Percentiles rank a stretch among this genome's conserved stretches.
Evolutionary conservation across 2,113 vertebrate genomes (phyloP).

Genomic region (Eupsittula cactorum): DNA sequence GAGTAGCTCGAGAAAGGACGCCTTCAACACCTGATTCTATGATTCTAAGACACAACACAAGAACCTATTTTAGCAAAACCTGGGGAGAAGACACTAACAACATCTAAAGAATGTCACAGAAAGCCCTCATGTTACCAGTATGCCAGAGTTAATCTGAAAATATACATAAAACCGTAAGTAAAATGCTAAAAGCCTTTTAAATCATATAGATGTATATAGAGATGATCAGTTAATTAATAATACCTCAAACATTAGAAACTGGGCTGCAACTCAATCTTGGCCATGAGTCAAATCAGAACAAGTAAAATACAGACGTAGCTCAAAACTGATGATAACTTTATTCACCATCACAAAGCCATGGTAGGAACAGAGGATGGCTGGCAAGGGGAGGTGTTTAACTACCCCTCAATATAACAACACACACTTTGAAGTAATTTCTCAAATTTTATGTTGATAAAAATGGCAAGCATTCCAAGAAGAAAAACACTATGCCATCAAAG

Average conservation of each 20-base stretch:
- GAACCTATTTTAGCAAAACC: neutral
- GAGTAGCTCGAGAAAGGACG: too few species aligned
- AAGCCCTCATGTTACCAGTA: neutral
- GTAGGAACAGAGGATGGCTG: neutral
- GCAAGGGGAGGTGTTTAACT: neutral
- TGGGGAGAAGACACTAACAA: neutral
- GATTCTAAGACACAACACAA: neutral
- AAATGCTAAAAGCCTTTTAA: neutral
- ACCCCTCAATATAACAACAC: neutral
- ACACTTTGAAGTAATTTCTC: neutral
- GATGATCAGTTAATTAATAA: neutral
- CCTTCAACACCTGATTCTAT: too few species aligned
- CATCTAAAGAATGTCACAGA: neutral
- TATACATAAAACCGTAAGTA: neutral
- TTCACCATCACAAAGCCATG: neutral
- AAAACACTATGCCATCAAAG: neutral
- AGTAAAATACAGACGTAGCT: neutral
- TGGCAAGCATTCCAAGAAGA: conserved; percentile 11
- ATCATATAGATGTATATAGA: neutral
- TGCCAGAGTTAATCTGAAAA: neutral
- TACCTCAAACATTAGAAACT: neutral
- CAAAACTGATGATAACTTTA: neutral
- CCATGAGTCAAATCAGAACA: neutral
- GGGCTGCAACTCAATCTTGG: neutral
- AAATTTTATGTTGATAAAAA: conserved; percentile 18